Base-by-base conservation (phyloP, 2,797 vertebrate genomes). In the Danio jaintianensis region DNA sequence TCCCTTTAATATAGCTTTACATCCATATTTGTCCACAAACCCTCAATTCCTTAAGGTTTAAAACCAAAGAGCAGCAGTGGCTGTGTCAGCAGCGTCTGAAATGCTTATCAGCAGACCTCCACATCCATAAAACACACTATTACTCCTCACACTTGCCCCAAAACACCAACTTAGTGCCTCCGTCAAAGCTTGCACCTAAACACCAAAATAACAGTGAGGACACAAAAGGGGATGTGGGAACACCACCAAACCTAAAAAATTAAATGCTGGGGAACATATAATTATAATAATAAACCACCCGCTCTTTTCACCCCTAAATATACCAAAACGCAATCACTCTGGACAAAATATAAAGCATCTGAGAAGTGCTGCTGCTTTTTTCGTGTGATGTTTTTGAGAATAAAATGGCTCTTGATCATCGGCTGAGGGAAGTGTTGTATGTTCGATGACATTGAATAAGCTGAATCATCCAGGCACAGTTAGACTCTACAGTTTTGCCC, bases 181-280 rank as follows among this genome's bases (percentile, higher is more conserved):
- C 29, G 66, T 77, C 68, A 61, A 70, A 79, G 38, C 69, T 52
- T 59, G 70, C 80, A 87, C 82, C 75, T 64, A 79, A 84, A 90
- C 90, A 86, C 86, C 79, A 85, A 87, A 87, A 88, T 71, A 74
- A 84, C 48, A 80, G 74, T 84, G 84, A 81, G 84, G 81, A 88
- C 83, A 90, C 85, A 88, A 90, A 88, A 84, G 66, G n/a, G 22
- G 58, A 85, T 47, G 69, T 70, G 20, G 53, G 75, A 83, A 75
- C 66, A 59, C 71, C 20, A 79, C 61, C 61, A 67, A 78, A 81
- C 62, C 78, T 66, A 29, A 29, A 75, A 81, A 76, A 40, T 9
- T 61, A 79, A 53, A 6, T 1, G 11, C n/a, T 61, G 63, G 40
- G 40, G 77, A 61, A 67, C 29, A 36, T 55, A 78, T 50, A 43